These are phyloP conservation scores for Heliocidaris erythrogramma DNA, from an alignment of 35 echinoderm and acorn worm species.

Conservation along the genomic window DNA sequence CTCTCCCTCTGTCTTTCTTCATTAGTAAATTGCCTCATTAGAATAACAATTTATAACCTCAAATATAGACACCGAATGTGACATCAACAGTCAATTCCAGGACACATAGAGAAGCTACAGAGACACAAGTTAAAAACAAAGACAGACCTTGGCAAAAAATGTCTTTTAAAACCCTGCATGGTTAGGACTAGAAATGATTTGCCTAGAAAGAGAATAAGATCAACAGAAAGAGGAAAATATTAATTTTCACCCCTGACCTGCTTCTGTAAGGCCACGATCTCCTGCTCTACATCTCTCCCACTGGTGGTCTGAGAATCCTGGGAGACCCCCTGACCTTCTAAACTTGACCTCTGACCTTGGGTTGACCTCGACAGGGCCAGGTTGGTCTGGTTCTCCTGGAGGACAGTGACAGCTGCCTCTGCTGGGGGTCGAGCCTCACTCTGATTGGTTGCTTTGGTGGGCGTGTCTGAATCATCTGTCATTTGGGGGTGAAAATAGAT, in stretches of 20 bases:
- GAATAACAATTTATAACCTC: too few relatives aligned
- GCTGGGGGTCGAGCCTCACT: neutral
- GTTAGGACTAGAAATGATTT: neutral
- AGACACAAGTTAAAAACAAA: too few relatives aligned
- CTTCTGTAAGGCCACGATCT: constrained; percentile 29
- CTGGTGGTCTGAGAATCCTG: neutral
- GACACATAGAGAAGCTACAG: too few relatives aligned
- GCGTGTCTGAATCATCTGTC: neutral
- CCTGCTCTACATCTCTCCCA: neutral
- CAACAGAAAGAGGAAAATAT: neutral
- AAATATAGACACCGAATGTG: too few relatives aligned
- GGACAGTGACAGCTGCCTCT: neutral
- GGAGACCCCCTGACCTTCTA: neutral
- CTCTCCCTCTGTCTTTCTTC: too few relatives aligned
- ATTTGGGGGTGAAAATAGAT: neutral
- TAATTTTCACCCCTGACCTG: constrained; percentile 5
- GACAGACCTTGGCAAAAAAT: too few relatives aligned
- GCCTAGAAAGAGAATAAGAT: neutral
- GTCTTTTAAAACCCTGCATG: neutral
- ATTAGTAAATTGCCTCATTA: too few relatives aligned
- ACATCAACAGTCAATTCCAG: too few relatives aligned
- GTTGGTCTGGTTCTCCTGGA: constrained; percentile 21
- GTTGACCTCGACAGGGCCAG: constrained; percentile 28
- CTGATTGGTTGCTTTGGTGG: neutral
- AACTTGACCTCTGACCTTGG: constrained; percentile 25